Evolutionary conservation across 2,888 invertebrate genomes (phyloP), one percentile per base, ranked within the genome.

Genomic region (Philereme transversata): DNA sequence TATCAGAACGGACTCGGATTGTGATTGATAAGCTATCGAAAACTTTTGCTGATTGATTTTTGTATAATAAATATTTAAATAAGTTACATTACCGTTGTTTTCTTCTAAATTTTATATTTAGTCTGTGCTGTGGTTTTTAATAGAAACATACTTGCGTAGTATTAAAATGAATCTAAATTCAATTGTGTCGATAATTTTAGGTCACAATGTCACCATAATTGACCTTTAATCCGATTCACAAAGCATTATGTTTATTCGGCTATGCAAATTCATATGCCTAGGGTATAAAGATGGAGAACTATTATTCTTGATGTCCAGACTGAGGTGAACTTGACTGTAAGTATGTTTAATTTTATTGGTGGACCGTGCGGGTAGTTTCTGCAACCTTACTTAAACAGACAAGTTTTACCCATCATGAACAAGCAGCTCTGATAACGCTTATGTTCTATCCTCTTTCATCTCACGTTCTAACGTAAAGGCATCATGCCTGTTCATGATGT

Each of bases 1-100:
- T 92, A 43, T 88, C 92, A 1, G 90, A 91, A 46, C 78, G 92
- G 62, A 87, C 86, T 6, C 74, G 90, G 44, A 88, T 90, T 54
- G 74, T 92, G 22, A 79, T 91, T 6, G 91, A 92, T 45, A 90
- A 90, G 67, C 69, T 92, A 35, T 75, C 87, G 0, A 90, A 86
- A 65, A 87, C 88, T 0, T 84, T 91, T 68, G 73, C 82, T 62
- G 87, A 90, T 68, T 87, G 65, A 76, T 63, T 58, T 60, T 8
- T 49, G 0, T 35, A 34, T 22, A 58, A 48, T 55, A 55, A 43
- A 11, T 35, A 38, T 22, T 22, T 22, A 22, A 1, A 22, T 22
- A 22, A 22, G 22, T 22, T 2, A 22, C 22, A 22, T 22, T 22
- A 22, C 22, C 22, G 22, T 22, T 22, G 22, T 22, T 22, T 22